Conservation (phyloP, 2,797 vertebrate genomes). For the Gallinago stenura region DNA sequence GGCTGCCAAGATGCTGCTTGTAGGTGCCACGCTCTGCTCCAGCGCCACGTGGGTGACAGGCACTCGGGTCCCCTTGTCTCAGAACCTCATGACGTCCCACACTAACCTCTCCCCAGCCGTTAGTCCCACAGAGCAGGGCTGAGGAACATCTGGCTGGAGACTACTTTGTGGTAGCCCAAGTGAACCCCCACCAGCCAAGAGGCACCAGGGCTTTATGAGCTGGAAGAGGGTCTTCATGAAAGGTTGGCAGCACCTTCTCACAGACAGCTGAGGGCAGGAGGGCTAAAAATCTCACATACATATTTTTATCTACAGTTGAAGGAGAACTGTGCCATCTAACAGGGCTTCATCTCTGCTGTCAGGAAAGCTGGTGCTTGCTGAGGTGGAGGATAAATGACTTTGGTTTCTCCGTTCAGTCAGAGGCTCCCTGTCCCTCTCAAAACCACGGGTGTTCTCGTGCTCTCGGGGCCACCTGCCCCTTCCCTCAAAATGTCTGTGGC, state of each 20-base stretch:
- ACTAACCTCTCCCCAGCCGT: neutral
- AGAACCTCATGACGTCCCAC: neutral
- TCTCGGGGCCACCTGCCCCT: neutral
- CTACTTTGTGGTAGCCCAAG: neutral
- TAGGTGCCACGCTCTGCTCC: rapidly evolving
- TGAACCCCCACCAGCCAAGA: neutral
- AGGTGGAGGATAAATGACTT: neutral
- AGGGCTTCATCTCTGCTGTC: neutral
- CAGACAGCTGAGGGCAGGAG: neutral
- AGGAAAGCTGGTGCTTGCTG: neutral
- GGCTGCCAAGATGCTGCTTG: neutral
- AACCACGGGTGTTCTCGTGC: neutral
- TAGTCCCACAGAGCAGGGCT: neutral
- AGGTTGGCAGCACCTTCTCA: neutral
- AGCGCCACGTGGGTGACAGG: rapidly evolving
- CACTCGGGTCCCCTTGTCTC: neutral
- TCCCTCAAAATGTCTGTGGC: neutral
- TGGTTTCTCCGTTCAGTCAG: neutral
- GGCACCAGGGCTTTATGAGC: neutral
- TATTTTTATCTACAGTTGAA: neutral
- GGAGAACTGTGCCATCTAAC: neutral
- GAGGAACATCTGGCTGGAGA: neutral
- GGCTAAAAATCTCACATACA: neutral
- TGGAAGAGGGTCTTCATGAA: neutral
- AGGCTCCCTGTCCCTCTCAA: neutral